These are phyloP conservation scores for Sphaeramia orbicularis DNA, from an alignment of 2,797 vertebrate genomes.

Conservation along the genomic window DNA sequence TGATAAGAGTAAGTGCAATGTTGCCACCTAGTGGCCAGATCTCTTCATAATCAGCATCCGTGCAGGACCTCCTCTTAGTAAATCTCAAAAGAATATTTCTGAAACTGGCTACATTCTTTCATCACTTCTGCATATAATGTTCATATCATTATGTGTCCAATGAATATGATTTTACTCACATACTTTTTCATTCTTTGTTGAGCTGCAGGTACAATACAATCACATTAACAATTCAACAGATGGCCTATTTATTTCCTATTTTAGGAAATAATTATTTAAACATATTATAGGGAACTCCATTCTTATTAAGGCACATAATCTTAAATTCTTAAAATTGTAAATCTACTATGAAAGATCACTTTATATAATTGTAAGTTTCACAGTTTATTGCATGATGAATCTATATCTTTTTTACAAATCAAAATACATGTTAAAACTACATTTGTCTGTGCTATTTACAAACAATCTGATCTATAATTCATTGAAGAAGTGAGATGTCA, in stretches of 20 bases:
- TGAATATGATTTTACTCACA: slow-evolving; percentile 6
- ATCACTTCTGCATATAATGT: slow-evolving; percentile 16
- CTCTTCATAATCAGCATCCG: slow-evolving; percentile 27
- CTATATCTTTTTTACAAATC: neutral
- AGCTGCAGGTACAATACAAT: slow-evolving; percentile 52
- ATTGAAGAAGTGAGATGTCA: slow-evolving; percentile 22
- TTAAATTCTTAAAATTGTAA: slow-evolving; percentile 19
- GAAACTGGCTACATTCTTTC: slow-evolving; percentile 41
- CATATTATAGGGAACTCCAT: neutral
- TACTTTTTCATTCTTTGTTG: slow-evolving; percentile 4
- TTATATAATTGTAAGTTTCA: slow-evolving; percentile 42
- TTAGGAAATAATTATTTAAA: slow-evolving; percentile 14
- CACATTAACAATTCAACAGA: slow-evolving; percentile 8
- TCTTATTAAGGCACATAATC: slow-evolving; percentile 66
- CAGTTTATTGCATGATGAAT: slow-evolving; percentile 56
- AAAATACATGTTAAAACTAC: neutral
- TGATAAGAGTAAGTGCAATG: slow-evolving; percentile 65
- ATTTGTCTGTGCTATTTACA: slow-evolving; percentile 12
- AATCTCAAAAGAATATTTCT: slow-evolving; percentile 22
- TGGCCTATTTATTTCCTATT: slow-evolving; percentile 14
- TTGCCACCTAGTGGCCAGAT: slow-evolving; percentile 74
- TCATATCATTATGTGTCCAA: slow-evolving; percentile 15
- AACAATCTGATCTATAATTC: slow-evolving; percentile 7
- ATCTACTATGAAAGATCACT: slow-evolving; percentile 18
- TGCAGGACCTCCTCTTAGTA: slow-evolving; percentile 23